A percentile compares a stretch with the other conserved stretches of the same genome.
Evolutionary conservation across 2,113 vertebrate species (phyloP).

Genomic region (Capreolus pygargus): DNA sequence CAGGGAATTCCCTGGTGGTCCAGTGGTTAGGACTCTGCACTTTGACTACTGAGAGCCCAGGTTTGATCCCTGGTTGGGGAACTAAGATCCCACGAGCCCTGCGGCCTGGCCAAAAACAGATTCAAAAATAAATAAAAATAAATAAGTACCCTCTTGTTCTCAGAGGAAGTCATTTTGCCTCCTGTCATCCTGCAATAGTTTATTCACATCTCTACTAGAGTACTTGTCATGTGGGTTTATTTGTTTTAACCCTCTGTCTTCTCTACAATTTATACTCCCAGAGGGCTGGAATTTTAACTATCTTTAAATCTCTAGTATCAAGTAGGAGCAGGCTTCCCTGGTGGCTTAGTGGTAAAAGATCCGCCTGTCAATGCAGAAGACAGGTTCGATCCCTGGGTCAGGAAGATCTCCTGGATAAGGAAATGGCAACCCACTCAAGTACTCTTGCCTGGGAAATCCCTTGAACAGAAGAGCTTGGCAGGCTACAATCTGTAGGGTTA

Average conservation of each 20-base stretch:
- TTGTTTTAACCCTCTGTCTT: neutral
- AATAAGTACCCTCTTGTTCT: neutral
- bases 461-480: neutral
- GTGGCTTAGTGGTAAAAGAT: neutral
- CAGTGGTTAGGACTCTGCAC: neutral
- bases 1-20: neutral
- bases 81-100: neutral
- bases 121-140: neutral
- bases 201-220: neutral
- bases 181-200: neutral
- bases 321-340: neutral
- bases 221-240: neutral
- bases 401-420: neutral
- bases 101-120: neutral
- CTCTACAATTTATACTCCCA: neutral
- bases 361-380: neutral
- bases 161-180: neutral
- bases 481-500: neutral
- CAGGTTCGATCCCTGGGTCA: neutral
- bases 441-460: neutral
- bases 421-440: neutral
- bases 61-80: neutral
- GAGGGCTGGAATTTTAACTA: neutral
- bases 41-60: neutral
- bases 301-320: neutral